Percentiles rank a stretch among this genome's conserved stretches.
These are phyloP conservation scores for Apodemus speciosus DNA, from an alignment of 2,113 vertebrate species.

Conservation along the genomic window DNA sequence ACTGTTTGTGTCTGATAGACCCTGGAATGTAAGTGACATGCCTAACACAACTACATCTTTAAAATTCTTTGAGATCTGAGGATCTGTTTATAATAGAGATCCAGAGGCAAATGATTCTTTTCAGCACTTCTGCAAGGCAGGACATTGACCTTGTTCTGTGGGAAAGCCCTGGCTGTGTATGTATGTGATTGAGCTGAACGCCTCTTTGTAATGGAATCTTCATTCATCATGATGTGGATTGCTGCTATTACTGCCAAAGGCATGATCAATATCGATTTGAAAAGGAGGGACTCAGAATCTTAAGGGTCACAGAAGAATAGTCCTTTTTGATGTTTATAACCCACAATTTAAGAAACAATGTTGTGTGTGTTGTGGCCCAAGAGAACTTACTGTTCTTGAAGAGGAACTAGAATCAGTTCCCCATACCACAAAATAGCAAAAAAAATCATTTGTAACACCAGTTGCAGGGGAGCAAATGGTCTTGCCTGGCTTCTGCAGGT, in stretches of 20 bases:
- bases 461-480: not conserved
- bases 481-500: not conserved
- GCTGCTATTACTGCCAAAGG: not conserved
- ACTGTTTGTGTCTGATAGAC: not conserved
- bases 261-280: not conserved
- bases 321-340: not conserved
- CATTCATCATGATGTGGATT: not conserved
- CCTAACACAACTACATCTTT: not conserved
- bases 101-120: not conserved
- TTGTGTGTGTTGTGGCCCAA: not conserved
- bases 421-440: not conserved
- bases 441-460: not conserved
- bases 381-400: not conserved
- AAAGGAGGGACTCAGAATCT: not conserved
- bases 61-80: not conserved
- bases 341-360: not conserved
- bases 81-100: not conserved
- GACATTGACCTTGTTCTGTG: not conserved
- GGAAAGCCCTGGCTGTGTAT: not conserved
- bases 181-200: not conserved
- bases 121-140: not conserved
- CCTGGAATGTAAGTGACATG: not conserved
- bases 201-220: not conserved
- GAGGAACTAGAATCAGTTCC: not conserved
- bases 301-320: not conserved